Conservation (phyloP, 2,113 vertebrate genomes). For the Crotophaga sulcirostris region DNA sequence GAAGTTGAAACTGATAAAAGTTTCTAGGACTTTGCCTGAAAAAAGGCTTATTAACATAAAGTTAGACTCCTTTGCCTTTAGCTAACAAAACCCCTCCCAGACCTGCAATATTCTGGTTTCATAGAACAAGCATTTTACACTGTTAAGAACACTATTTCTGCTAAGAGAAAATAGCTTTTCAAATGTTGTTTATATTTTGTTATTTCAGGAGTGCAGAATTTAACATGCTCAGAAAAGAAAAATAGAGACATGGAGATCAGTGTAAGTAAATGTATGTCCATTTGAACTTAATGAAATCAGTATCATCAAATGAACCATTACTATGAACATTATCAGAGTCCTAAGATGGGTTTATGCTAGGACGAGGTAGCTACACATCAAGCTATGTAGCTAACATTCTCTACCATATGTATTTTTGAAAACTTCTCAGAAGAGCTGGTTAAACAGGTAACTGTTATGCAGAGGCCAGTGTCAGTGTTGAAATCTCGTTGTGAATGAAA, state of each 20-base stretch:
- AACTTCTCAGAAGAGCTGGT: background rate
- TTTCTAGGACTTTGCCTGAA: background rate
- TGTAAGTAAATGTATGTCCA: background rate
- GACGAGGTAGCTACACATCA: background rate
- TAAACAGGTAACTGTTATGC: background rate
- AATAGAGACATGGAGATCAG: background rate
- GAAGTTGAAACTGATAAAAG: slow-evolving; percentile 1
- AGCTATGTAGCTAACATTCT: background rate
- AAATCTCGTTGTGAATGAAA: background rate
- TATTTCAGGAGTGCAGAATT: background rate
- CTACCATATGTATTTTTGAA: background rate
- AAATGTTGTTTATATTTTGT: background rate
- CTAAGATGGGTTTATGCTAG: background rate
- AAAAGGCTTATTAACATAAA: background rate
- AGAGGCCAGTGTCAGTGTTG: background rate
- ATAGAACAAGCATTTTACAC: slow-evolving; percentile 10
- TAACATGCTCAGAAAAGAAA: background rate
- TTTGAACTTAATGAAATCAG: background rate
- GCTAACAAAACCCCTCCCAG: background rate
- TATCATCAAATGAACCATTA: background rate
- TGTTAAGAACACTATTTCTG: background rate
- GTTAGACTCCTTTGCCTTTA: background rate
- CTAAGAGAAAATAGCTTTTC: slow-evolving; percentile 28
- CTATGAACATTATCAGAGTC: background rate
- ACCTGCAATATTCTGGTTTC: background rate